Conservation (phyloP, 2,113 vertebrate species). For the Brachyhypopomus occidentalis region DNA sequence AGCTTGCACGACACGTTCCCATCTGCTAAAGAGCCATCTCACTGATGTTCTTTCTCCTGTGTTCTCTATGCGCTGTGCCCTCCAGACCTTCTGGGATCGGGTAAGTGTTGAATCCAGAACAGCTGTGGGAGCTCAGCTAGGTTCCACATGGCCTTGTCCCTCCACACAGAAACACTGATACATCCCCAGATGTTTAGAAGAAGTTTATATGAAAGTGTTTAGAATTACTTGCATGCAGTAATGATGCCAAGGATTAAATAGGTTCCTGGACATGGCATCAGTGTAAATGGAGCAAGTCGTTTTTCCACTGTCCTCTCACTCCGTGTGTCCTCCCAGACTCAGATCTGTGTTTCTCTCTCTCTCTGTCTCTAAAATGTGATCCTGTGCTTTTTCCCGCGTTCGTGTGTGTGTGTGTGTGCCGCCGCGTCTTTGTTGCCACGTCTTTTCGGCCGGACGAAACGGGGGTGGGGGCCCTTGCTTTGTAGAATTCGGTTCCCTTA, state of each 20-base stretch:
- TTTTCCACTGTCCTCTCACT: neutral
- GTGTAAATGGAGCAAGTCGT: neutral
- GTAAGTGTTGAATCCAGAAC: slow-evolving; percentile 56
- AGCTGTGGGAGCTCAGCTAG: neutral
- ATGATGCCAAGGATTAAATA: neutral
- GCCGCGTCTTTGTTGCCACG: slow-evolving; percentile 51
- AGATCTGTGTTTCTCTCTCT: slow-evolving; percentile 45
- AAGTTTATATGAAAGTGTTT: too few species aligned
- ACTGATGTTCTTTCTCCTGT: neutral
- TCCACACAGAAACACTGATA: neutral
- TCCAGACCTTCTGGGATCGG: slow-evolving; percentile 76
- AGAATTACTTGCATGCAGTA: neutral
- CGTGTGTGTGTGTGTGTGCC: slow-evolving; percentile 43
- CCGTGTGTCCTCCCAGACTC: slow-evolving; percentile 16
- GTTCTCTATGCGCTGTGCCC: slow-evolving; percentile 19
- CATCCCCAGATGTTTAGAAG: neutral
- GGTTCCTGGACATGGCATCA: neutral
- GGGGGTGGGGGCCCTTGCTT: slow-evolving; percentile 46
- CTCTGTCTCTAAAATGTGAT: slow-evolving; percentile 37
- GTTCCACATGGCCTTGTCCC: neutral
- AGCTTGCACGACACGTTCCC: too few species aligned
- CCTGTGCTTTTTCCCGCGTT: slow-evolving; percentile 7
- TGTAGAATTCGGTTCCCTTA: slow-evolving; percentile 72
- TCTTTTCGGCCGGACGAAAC: too few species aligned
- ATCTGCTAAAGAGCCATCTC: too few species aligned